Evolutionary conservation across 2,113 vertebrate genomes (phyloP), one percentile per base, ranked within the genome.

Genomic region (Marmota flaviventris): DNA sequence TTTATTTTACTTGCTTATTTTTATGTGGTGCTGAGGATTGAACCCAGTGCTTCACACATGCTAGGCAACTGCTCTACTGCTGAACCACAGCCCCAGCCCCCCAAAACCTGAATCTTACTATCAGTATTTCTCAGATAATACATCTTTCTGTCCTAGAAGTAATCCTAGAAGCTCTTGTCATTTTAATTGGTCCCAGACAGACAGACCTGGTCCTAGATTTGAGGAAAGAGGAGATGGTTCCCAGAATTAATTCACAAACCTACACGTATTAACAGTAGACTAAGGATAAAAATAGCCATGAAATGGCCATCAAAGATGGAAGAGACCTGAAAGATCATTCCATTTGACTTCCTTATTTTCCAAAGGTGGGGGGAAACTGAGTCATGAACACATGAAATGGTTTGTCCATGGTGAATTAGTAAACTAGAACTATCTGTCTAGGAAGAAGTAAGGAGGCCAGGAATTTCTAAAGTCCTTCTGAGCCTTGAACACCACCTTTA

Each of bases 321-420:
- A 82, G 25, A 69, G n/a, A 89, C 7, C 65, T 37, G 63, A 58
- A 63, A 69, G 17, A 48, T 39, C 34, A 86, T 56, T 61, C 13
- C 63, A 51, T 37, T 84, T 73, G 29, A 73, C 85, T 93, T 85
- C 67, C 32, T 95, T 45, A 45, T 85, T 83, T 95, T 90, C 86
- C 34, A 83, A 84, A 61, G 63, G 20, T 94, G 42, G 9, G 39
- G 53, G 20, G 56, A 96, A 63, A 20, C 29, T 53, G 18, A 91
- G 27, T 51, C 34, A 61, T 61, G 4, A n/a, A 37, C 14, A 51
- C 53, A 76, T 37, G 14, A 67, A 87, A 72, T 63, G 37, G 10
- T 56, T 83, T 91, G 72, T 34, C 48, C 42, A 7, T 20, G 58
- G 70, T 58, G 24, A 77, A 76, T 42, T 22, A 42, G 79, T n/a